Evolutionary conservation across 2,888 invertebrate species (phyloP).

Genomic region (Tetragonisca angustula): DNA sequence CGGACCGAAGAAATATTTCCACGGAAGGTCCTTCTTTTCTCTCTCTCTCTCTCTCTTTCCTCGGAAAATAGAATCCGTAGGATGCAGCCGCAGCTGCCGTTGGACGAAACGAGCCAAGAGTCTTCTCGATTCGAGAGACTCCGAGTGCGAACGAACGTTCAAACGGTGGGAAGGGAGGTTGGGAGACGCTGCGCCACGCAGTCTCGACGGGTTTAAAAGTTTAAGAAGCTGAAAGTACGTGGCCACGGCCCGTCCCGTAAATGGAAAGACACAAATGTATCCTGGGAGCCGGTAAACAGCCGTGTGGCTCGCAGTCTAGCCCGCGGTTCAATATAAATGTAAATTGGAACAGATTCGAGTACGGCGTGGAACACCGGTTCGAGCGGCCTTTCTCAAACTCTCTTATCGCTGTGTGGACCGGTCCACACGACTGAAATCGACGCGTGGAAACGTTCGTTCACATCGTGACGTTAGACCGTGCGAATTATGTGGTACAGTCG

Average conservation of each 20-base stretch:
- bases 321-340: constrained; percentile 83
- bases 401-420: constrained; percentile 45
- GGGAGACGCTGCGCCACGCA: constrained; percentile 35
- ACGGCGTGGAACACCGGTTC: constrained; percentile 68
- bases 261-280: constrained; percentile 79
- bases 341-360: constrained; percentile 83
- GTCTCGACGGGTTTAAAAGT: constrained; percentile 68
- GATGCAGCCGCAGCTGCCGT: constrained; percentile 1
- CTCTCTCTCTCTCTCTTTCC: no score
- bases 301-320: constrained; percentile 71
- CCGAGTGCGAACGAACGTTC: constrained; percentile 22
- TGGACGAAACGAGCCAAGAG: background rate
- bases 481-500: background rate
- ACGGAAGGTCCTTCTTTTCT: background rate
- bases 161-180: constrained; percentile 45
- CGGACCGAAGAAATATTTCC: constrained; percentile 3
- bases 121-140: constrained; percentile 28
- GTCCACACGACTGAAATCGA: constrained; percentile 58
- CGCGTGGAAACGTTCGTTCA: constrained; percentile 56
- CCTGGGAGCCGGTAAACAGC: constrained; percentile 75
- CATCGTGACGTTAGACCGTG: background rate
- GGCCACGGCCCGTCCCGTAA: constrained; percentile 65
- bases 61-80: constrained; percentile 12
- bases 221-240: constrained; percentile 64
- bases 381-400: constrained; percentile 56